Conservation (phyloP, 1,140 invertebrate species). For the Mercenaria mercenaria region DNA sequence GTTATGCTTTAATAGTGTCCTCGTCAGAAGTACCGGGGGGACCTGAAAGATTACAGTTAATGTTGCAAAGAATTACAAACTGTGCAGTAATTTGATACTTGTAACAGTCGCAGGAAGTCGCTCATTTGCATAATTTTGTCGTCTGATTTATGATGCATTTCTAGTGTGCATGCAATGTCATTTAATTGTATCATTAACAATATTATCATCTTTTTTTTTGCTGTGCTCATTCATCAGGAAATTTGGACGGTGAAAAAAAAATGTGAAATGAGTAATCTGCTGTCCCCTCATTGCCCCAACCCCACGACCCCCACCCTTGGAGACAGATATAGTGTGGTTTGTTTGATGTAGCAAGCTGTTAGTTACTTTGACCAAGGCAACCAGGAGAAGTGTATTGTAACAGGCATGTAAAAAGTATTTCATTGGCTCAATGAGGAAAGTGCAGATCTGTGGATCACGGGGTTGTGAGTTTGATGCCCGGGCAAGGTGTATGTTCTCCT, state of each 20-base stretch:
- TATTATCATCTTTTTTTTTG: conserved; percentile 18
- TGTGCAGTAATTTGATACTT: conserved; percentile 37
- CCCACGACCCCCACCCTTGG: no score
- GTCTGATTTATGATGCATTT: conserved; percentile 22
- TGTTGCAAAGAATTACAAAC: conserved; percentile 16
- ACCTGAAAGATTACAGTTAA: conserved; percentile 9
- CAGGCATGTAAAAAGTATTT: no score
- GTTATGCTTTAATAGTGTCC: not conserved
- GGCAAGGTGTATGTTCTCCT: no score
- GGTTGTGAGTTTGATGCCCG: no score
- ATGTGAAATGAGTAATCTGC: not conserved
- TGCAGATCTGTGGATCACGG: no score
- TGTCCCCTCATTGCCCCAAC: no score
- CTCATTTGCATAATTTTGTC: conserved; percentile 54
- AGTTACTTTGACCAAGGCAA: no score
- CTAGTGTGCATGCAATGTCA: conserved; percentile 17
- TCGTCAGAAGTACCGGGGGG: not conserved
- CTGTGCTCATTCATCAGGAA: conserved; percentile 9
- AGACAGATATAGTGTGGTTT: no score
- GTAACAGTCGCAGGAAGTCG: conserved; percentile 35
- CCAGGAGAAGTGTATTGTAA: no score
- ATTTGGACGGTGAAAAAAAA: not conserved
- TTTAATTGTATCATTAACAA: conserved; percentile 36
- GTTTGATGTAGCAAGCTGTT: no score
- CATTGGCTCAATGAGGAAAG: no score